These are phyloP conservation scores for Saccostrea echinata DNA, from an alignment of 1,140 invertebrate species.

Conservation along the genomic window DNA sequence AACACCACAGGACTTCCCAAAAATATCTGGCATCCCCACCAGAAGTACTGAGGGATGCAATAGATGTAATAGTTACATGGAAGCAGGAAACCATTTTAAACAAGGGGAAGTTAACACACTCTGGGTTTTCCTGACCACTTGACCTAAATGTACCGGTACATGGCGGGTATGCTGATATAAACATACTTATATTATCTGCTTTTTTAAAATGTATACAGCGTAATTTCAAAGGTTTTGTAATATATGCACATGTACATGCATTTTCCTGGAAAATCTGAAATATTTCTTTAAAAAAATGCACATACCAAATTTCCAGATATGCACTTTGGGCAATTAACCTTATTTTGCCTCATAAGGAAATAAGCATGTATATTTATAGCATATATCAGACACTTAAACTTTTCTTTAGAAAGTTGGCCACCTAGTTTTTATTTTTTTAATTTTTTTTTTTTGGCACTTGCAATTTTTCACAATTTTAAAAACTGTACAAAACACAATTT, in stretches of 20 bases:
- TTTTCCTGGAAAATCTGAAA: no score
- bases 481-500: no score
- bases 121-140: constrained; percentile 18
- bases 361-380: not conserved
- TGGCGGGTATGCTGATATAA: not conserved
- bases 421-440: not conserved
- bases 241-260: no score
- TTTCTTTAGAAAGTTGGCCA: not conserved
- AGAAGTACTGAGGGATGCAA: not conserved
- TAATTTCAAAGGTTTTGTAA: no score
- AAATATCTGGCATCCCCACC: not conserved
- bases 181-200: not conserved
- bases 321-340: no score
- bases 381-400: not conserved
- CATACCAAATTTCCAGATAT: no score
- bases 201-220: not conserved
- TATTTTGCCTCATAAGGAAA: not conserved
- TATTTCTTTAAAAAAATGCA: no score
- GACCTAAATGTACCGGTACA: not conserved
- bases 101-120: not conserved
- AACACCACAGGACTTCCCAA: not conserved
- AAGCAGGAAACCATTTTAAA: constrained; percentile 2
- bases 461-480: no score
- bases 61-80: not conserved
- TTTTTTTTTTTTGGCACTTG: not conserved